These are phyloP conservation scores for Cryptoblepharus egeriae DNA, from an alignment of 2,797 vertebrate species.

Conservation along the genomic window DNA sequence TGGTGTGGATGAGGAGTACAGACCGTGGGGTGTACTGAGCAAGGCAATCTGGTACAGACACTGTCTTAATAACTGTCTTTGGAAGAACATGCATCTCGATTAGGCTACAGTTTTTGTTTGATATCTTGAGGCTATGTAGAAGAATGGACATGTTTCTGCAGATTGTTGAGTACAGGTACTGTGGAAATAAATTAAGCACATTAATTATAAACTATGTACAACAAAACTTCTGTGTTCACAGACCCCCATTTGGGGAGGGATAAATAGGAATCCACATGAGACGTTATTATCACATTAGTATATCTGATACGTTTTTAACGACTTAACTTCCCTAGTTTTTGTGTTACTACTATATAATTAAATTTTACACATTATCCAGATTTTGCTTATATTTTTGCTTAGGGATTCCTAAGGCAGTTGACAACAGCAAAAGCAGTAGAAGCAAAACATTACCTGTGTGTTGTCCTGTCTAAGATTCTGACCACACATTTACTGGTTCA, in stretches of 20 bases:
- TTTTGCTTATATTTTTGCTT: too few species aligned
- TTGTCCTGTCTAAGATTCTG: neutral
- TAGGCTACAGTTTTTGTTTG: neutral
- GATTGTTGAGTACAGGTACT: neutral
- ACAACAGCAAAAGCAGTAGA: neutral
- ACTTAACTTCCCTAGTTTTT: too few species aligned
- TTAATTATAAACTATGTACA: neutral
- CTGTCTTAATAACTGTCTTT: too few species aligned
- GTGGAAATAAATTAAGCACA: neutral
- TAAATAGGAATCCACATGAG: too few species aligned
- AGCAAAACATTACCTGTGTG: neutral
- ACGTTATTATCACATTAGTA: too few species aligned
- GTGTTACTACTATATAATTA: too few species aligned
- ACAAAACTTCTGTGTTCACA: too few species aligned
- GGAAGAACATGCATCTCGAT: neutral
- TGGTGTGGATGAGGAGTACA: too few species aligned
- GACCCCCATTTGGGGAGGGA: too few species aligned
- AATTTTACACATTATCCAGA: neutral
- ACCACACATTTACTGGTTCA: neutral
- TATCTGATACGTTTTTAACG: too few species aligned
- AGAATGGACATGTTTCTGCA: neutral
- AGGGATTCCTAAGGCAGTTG: neutral
- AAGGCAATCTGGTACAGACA: too few species aligned
- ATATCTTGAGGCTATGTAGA: neutral
- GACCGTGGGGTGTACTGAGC: too few species aligned